Evolutionary conservation across 2,797 vertebrate genomes (phyloP).

Genomic region (Etheostoma nigrum): DNA sequence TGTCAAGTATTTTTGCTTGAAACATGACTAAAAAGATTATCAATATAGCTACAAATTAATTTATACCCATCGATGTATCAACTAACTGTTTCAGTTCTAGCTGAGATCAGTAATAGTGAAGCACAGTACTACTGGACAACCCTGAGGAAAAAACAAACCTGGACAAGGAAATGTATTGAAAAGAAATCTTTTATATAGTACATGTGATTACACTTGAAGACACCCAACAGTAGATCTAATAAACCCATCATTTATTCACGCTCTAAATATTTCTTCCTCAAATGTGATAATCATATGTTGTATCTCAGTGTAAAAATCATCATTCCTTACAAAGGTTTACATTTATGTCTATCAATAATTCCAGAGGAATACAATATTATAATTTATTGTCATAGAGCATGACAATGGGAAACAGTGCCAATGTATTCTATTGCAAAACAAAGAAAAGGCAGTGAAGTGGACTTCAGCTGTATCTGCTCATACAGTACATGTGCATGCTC

Average conservation of each 20-base stretch:
- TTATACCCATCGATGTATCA: background rate
- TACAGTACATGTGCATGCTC: conserved; percentile 78
- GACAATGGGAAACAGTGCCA: conserved; percentile 89
- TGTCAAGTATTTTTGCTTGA: background rate
- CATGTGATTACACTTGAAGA: conserved; percentile 81
- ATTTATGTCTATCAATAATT: conserved; percentile 88
- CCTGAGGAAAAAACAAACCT: conserved; percentile 40
- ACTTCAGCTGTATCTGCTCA: conserved; percentile 66
- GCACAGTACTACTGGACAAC: background rate
- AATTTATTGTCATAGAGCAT: conserved; percentile 89
- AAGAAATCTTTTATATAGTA: conserved; percentile 79
- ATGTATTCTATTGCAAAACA: conserved; percentile 82
- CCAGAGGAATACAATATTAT: conserved; percentile 90
- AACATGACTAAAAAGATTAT: background rate
- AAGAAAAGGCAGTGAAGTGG: conserved; percentile 84
- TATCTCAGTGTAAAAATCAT: conserved; percentile 88
- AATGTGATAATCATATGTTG: conserved; percentile 85
- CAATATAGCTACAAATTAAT: background rate
- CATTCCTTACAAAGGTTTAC: conserved; percentile 93
- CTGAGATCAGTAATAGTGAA: background rate
- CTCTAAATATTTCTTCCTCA: conserved; percentile 73
- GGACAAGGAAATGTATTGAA: conserved; percentile 65
- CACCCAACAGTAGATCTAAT: conserved; percentile 74
- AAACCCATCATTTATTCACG: conserved; percentile 78
- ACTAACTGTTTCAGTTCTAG: background rate